Evolutionary conservation across 2,113 vertebrate genomes (phyloP).

Genomic region (Carettochelys insculpta): DNA sequence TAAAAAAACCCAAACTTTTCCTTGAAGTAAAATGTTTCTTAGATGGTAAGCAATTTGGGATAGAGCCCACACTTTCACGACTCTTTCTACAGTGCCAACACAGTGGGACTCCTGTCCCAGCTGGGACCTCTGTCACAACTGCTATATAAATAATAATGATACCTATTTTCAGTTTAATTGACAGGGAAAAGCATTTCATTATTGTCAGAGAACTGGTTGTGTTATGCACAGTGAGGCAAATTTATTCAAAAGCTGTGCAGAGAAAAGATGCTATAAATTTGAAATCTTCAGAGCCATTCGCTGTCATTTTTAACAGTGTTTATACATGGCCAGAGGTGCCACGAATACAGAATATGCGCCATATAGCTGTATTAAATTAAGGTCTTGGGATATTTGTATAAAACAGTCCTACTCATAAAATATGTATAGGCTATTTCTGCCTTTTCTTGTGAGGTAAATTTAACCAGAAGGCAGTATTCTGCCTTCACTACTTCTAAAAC

Average conservation of each 20-base stretch:
- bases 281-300: background rate
- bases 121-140: background rate
- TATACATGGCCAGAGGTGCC: background rate
- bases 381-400: background rate
- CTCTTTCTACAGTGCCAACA: background rate
- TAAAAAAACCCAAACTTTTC: background rate
- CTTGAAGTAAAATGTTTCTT: background rate
- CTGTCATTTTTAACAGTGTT: too few relatives aligned
- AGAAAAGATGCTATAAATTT: background rate
- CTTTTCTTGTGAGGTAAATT: background rate
- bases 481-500: background rate
- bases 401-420: background rate
- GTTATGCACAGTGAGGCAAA: background rate
- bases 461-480: background rate
- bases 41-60: background rate
- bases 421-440: background rate
- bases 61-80: background rate
- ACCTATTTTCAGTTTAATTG: background rate
- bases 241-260: background rate
- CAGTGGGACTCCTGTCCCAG: background rate
- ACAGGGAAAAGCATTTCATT: background rate
- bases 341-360: background rate
- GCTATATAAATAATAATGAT: background rate
- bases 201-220: background rate
- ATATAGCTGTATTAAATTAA: background rate